Evolutionary conservation across 2,888 invertebrate species (phyloP), one percentile per base, ranked within the genome.

Genomic region (Leucania comma): DNA sequence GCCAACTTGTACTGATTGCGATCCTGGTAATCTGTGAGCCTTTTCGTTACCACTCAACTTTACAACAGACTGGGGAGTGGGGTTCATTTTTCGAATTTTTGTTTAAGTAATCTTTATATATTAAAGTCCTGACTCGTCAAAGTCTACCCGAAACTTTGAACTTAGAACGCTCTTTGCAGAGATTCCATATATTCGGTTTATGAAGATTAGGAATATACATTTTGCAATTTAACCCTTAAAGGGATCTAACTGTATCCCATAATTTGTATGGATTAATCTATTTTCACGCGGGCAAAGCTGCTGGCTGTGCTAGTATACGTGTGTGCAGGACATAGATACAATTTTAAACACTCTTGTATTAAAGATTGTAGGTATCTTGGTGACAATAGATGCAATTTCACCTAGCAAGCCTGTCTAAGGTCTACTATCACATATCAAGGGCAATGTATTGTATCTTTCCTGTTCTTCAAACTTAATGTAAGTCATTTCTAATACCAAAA

Each of bases 1-100:
- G 84, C 82, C 77, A 78, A 84, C 59, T 82, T 76, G 69, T 62
- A 71, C 78, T 79, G 86, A 85, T 86, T 79, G 80, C 86, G 81
- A 87, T 89, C 87, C 73, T 72, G 68, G 72, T 84, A 85, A 88
- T 89, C 87, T 87, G 84, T 85, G 84, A 82, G 83, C 82, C 76
- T 86, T 84, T 87, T 72, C 81, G 82, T 63, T 35, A 46, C 22
- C 22, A 64, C 29, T 62, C 65, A 42, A 81, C 46, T 60, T 68
- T 50, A 68, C 35, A 56, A 62, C 62, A 68, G 17, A 26, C n/a
- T 48, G 4, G 5, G 17, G 53, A 20, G 35, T 1, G 53, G 32
- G 46, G 46, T 20, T 8, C 8, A 20, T 46, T 46, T 46, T 46
- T 20, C 20, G 46, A 20, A 20, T 46, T 20, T 12, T 63, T 32